A percentile compares a stretch with the other conserved stretches of the same genome.
Conservation (phyloP, 2,888 invertebrate genomes). For the Phengaris alcon region DNA sequence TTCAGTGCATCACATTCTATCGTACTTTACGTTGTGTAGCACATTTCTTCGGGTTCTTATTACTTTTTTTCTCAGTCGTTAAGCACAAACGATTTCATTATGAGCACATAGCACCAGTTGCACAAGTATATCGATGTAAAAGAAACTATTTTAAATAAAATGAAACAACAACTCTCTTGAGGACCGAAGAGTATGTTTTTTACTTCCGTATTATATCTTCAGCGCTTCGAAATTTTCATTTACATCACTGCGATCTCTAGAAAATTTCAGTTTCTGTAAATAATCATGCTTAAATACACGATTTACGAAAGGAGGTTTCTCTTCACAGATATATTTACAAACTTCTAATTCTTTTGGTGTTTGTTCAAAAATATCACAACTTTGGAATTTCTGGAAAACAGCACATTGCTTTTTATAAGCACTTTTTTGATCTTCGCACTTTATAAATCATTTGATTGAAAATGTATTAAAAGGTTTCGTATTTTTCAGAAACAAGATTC, state of each 20-base stretch:
- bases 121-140: slow-evolving; percentile 58
- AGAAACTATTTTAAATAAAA: slow-evolving; percentile 39
- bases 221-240: slow-evolving; percentile 26
- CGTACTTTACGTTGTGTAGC: slow-evolving; percentile 50
- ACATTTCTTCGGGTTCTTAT: slow-evolving; percentile 53
- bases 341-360: neutral
- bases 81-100: slow-evolving; percentile 54
- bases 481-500: slow-evolving; percentile 91
- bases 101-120: slow-evolving; percentile 64
- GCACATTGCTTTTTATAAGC: slow-evolving; percentile 71
- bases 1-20: slow-evolving; percentile 37
- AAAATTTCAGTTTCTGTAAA: slow-evolving; percentile 73
- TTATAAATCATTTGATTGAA: neutral
- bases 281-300: slow-evolving; percentile 66
- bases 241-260: slow-evolving; percentile 38
- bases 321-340: neutral
- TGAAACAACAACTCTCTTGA: slow-evolving; percentile 14
- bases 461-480: slow-evolving; percentile 28
- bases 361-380: slow-evolving; percentile 12
- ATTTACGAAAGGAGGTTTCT: slow-evolving; percentile 62
- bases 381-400: slow-evolving; percentile 37
- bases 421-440: slow-evolving; percentile 49
- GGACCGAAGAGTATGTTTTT: slow-evolving; percentile 27
- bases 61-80: slow-evolving; percentile 42
- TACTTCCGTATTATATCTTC: slow-evolving; percentile 41